Evolutionary conservation across 2,113 vertebrate species (phyloP).

Genomic region (Platanista minor): DNA sequence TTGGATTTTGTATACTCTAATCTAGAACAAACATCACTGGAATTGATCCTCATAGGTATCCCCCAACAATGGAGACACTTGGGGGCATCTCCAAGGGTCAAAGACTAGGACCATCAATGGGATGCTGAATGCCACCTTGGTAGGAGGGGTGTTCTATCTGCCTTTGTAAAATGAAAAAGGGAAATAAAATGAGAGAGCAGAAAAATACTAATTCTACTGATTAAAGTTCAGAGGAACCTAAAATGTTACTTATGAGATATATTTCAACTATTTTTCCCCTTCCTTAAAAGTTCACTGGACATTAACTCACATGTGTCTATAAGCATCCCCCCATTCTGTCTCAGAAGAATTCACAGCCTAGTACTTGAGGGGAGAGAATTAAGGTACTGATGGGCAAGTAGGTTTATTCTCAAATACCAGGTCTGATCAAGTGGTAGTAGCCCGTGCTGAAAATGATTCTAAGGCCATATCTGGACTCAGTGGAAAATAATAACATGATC

Average conservation of each 20-base stretch:
- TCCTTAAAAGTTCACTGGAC: neutral
- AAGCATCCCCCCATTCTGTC: neutral
- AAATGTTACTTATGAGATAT: neutral
- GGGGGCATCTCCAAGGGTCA: neutral
- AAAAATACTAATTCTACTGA: neutral
- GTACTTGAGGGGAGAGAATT: neutral
- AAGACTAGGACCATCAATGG: neutral
- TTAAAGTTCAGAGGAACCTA: constrained; percentile 9
- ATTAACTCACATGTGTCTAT: neutral
- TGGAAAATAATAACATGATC: neutral
- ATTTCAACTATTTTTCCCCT: neutral
- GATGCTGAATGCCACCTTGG: neutral
- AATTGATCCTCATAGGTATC: neutral
- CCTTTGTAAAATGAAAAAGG: neutral
- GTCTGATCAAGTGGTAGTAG: neutral
- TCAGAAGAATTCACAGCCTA: neutral
- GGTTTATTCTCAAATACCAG: neutral
- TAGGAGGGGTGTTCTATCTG: neutral
- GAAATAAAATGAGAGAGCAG: neutral
- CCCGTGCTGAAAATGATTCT: neutral
- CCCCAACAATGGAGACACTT: neutral
- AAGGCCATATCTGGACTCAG: neutral
- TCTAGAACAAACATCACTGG: neutral
- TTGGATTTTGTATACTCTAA: neutral
- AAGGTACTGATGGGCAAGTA: neutral